Conservation (phyloP, 2,797 vertebrate species). For the Peromyscus nudipes region DNA sequence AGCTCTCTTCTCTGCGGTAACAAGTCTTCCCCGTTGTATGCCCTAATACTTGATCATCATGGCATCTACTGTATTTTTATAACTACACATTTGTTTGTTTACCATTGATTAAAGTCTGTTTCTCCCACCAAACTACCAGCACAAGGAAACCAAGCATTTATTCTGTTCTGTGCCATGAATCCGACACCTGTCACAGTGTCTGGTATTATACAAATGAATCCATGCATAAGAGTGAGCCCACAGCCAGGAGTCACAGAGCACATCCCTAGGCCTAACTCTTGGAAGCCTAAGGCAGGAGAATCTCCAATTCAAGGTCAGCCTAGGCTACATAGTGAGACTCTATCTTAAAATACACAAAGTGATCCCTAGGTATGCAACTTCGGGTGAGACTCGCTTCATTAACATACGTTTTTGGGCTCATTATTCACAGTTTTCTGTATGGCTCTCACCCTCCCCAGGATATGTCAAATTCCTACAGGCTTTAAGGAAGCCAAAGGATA, state of each 20-base stretch:
- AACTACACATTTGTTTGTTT: neutral
- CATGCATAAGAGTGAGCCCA: neutral
- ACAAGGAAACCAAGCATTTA: neutral
- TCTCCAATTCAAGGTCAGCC: neutral
- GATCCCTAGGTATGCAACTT: neutral
- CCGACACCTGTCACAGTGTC: neutral
- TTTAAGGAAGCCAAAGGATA: conserved; percentile 8
- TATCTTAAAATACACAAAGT: neutral
- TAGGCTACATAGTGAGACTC: neutral
- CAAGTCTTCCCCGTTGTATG: neutral
- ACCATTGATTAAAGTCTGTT: neutral
- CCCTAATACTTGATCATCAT: neutral
- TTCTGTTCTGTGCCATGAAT: conserved; percentile 31
- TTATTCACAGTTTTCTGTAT: neutral
- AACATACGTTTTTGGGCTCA: neutral
- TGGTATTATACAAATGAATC: neutral
- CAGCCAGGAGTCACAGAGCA: neutral
- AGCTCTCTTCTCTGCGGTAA: neutral
- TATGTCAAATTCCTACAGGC: neutral
- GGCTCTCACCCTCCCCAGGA: neutral
- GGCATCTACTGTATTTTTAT: neutral
- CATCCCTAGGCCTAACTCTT: neutral
- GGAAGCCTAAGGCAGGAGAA: neutral
- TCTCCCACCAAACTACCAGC: neutral
- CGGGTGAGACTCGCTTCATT: neutral